Evolutionary conservation across 2,888 invertebrate species (phyloP).

Genomic region (Myathropa florea): DNA sequence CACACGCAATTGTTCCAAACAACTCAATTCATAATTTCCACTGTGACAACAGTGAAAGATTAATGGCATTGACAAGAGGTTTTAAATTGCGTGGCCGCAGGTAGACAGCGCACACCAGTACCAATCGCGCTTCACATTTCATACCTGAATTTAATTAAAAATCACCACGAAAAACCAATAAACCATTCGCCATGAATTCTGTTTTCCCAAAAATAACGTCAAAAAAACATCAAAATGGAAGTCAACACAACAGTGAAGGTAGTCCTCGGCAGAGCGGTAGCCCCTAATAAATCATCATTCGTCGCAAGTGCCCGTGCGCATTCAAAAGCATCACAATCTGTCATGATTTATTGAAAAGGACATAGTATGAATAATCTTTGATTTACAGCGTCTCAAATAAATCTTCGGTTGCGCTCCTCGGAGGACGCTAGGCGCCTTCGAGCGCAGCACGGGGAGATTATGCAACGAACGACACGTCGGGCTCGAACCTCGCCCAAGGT

Average conservation of each 20-base stretch:
- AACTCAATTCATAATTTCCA: neutral
- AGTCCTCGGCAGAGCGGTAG: conserved; percentile 34
- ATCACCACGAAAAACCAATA: conserved; percentile 5
- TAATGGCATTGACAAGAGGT: neutral
- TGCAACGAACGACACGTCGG: neutral
- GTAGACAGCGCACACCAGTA: neutral
- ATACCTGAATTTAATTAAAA: conserved; percentile 19
- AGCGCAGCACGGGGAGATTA: neutral
- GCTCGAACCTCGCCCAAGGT: conserved; percentile 14
- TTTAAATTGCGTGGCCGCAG: neutral
- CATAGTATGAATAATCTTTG: conserved; percentile 51
- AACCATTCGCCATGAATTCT: neutral
- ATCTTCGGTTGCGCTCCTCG: conserved; percentile 7
- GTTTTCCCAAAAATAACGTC: neutral
- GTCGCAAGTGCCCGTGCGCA: conserved; percentile 43
- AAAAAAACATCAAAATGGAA: conserved; percentile 1
- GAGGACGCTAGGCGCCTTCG: conserved; percentile 45
- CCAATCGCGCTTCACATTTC: neutral
- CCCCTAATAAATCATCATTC: conserved; percentile 62
- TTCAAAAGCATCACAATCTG: conserved; percentile 55
- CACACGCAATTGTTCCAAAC: neutral
- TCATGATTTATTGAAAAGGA: conserved; percentile 70
- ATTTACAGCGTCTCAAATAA: conserved; percentile 52
- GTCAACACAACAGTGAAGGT: too few species aligned
- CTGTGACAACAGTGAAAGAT: neutral